Base-by-base conservation (phyloP, 2,888 invertebrate genomes). In the Mycogona germanica region DNA sequence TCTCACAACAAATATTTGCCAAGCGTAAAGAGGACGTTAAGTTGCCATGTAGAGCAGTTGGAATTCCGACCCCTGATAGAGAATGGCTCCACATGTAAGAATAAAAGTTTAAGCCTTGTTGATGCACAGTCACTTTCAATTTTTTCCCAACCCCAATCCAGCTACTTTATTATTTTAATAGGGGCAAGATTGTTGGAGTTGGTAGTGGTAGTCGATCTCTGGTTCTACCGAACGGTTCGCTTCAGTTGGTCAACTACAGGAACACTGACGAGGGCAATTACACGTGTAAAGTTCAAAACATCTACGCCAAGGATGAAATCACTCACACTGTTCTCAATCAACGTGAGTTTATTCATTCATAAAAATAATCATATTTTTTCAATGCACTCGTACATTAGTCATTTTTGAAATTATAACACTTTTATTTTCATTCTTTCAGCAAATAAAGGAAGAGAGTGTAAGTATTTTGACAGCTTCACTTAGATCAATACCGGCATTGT, bases 261-360 rank as follows among this genome's bases (percentile, higher is more conserved):
- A 63, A 63, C 6, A 57, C 60, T 61, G 88, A 89, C 64, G 87
- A 88, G 17, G 89, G 87, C 0, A 78, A 86, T 45, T 91, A 89
- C 72, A 82, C 82, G 25, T 91, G 91, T 67, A 73, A 81, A 49
- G 87, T 86, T 2, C 82, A 82, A 65, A 89, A 89, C 72, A 75
- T 81, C 51, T 84, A 83, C 71, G 88, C 88, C 23, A 81, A 80
- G 63, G 88, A 88, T 68, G 81, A 82, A 63, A 81, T 84, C 56
- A 30, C 26, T 5, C 54, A 54, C 32, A 17, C 6, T 48, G 47
- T 53, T 30, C 37, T 53, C 37, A 53, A 46, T 40, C 35, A 53
- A 53, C 47, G 53, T 53, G 48, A 32, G 53, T 48, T 17, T 17
- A 23, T 4, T 1, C 28, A 4, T n/a, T n/a, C n/a, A n/a, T n/a